A percentile compares a stretch with the other conserved stretches of the same genome.
Conservation (phyloP, 2,113 vertebrate genomes). For the Cephalopholis sonnerati region DNA sequence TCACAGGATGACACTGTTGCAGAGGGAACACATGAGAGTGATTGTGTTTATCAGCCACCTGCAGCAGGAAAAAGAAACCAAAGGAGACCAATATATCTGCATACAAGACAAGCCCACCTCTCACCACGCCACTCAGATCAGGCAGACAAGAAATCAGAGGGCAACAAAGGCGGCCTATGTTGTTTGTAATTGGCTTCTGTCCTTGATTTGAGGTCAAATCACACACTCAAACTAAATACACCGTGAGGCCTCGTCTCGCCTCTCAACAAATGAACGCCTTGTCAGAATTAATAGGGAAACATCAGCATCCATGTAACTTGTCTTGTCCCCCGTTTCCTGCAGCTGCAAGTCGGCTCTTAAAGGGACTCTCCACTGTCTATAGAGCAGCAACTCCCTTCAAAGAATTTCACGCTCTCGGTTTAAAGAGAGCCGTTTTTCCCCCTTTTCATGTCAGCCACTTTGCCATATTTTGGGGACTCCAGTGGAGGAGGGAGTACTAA, state of each 20-base stretch:
- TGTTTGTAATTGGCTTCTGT: constrained; percentile 56
- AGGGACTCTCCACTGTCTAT: constrained; percentile 47
- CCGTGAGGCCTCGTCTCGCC: not conserved
- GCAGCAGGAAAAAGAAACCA: constrained; percentile 54
- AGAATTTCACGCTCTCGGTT: constrained; percentile 36
- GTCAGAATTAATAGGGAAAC: constrained; percentile 60
- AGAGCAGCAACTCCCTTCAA: constrained; percentile 49
- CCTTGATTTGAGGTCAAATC: constrained; percentile 51
- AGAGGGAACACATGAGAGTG: constrained; percentile 24
- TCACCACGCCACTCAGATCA: constrained; percentile 18
- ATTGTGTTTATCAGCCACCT: constrained; percentile 67
- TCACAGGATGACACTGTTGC: constrained; percentile 35
- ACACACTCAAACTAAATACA: constrained; percentile 16
- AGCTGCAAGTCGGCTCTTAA: constrained; percentile 65
- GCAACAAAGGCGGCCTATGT: constrained; percentile 41
- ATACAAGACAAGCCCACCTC: constrained; percentile 18
- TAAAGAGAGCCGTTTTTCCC: constrained; percentile 45
- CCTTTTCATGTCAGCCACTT: constrained; percentile 60
- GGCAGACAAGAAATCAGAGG: constrained; percentile 49
- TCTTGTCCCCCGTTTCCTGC: constrained; percentile 55
- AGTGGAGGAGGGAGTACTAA: constrained; percentile 54
- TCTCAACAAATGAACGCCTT: constrained; percentile 33
- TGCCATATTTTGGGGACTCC: constrained; percentile 57
- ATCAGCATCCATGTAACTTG: constrained; percentile 40
- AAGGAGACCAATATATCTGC: constrained; percentile 24